Base-by-base conservation (phyloP, 37 sponge, comb jelly and placozoan species). In the Geodia barretti region DNA sequence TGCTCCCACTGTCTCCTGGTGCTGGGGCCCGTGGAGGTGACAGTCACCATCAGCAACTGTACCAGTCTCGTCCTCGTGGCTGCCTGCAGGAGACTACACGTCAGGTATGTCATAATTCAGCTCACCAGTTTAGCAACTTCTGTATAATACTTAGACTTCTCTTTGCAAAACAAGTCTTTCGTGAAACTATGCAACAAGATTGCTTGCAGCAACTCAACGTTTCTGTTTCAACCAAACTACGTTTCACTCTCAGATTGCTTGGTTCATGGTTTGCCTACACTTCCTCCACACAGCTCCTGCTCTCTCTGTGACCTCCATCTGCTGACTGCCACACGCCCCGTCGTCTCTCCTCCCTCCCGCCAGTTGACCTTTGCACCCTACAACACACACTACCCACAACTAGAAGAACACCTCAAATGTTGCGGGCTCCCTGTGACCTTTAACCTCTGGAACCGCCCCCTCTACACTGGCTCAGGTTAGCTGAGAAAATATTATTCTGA, bases 1-100 rank as follows among this genome's bases (percentile, higher is more conserved):
- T 93, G 94, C 62, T 64, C 84, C 33, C 60, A 86, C 5, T 90
- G 90, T 77, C 58, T 76, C 36, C 40, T 93, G 42, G 94, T 93
- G 32, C 79, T 93, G 37, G 94, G 94, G 0, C 79, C 91, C n/a
- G 94, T 93, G 68, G 79, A 86, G 58, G 36, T 70, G 1, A 42
- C 64, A 4, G 77, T 93, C 31, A 28, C 67, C 30, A 60, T 89
- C 41, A 89, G 58, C 72, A 82, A 75, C 75, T 89, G 90, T 71
- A 84, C 82, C 29, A 79, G 68, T 29, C 67, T 93, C 69, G 82
- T 80, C 14, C 47, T 93, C 26, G 66, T 88, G 25, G 71, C 94
- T 35, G 78, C 74, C 30, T 93, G 94, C 59, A 75, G 89, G 66
- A 76, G 78, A n/a, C 47, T 92, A 30, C 93, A 92, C 38, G 59